Percentiles rank a stretch among this genome's conserved stretches.
Conservation (phyloP, 2,113 vertebrate species). For the Dasyprocta punctata region DNA sequence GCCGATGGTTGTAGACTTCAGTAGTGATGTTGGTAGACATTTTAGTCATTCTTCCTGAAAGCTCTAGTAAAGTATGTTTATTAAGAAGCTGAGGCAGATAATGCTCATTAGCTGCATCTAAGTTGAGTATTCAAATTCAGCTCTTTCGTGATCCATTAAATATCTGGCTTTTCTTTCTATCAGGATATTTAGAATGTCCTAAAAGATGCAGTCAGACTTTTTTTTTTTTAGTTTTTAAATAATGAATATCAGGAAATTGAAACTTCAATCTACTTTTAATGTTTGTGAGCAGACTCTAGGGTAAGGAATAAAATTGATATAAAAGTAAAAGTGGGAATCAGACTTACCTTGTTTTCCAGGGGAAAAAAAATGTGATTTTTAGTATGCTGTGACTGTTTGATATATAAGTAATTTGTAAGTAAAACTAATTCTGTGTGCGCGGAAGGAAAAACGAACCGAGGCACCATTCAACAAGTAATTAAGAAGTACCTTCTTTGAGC, state of each 20-base stretch:
- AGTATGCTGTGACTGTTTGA: slow-evolving; percentile 34
- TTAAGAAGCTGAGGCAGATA: neutral
- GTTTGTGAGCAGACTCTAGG: neutral
- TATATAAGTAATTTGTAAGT: neutral
- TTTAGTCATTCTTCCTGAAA: neutral
- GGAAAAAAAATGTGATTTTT: slow-evolving; percentile 21
- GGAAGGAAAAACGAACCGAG: neutral
- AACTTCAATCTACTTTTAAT: neutral
- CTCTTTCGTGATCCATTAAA: neutral
- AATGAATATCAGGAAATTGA: slow-evolving; percentile 9
- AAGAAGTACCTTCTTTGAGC: slow-evolving; percentile 31
- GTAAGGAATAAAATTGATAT: neutral
- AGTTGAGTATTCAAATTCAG: neutral
- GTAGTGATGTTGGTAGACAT: neutral
- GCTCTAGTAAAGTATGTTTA: neutral
- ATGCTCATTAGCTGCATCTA: neutral
- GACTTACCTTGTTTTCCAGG: neutral
- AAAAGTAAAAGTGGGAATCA: slow-evolving; percentile 56
- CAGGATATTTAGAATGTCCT: slow-evolving; percentile 19
- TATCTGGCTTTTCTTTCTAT: neutral
- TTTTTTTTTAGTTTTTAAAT: neutral
- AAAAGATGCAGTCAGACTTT: slow-evolving; percentile 19
- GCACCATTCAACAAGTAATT: neutral
- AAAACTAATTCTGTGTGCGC: neutral
- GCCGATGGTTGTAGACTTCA: neutral